Evolutionary conservation across 2,113 vertebrate species (phyloP), one percentile per base, ranked within the genome.

Genomic region (Triplophysa dalaica): DNA sequence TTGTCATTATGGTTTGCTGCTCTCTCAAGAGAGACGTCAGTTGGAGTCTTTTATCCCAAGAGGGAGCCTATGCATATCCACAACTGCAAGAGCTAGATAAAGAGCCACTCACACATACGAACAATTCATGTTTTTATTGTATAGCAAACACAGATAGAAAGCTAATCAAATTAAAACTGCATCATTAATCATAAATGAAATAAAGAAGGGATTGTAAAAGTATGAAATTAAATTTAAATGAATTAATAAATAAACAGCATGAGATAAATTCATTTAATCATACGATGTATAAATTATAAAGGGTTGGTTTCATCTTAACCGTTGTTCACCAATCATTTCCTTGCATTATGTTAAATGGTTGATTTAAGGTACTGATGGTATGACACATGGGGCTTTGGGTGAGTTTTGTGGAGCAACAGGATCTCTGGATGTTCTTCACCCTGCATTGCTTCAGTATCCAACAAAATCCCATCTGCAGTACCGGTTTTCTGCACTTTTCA

Each of bases 1-100:
- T 50, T 75, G 63, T 76, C 72, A 81, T 83, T 77, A 88, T 87
- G 88, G 88, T 84, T 88, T 88, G 85, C 83, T 85, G 50, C 82
- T 52, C 78, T 84, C 86, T 89, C 82, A 87, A 70, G 75, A 24
- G 45, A 70, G 82, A 80, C 78, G 50, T 79, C 68, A 77, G 60
- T 62, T 54, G 43, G 26, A n/a, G 58, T 54, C 43, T 72, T 63
- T 52, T 6, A 80, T 58, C 22, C 66, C 50, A 84, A 56, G 41
- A 38, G 69, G 78, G 79, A 85, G 79, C 75, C 16, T 7, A 56
- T 7, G 17, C 77, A 29, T 10, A 70, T 14, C 56, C 70, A 70
- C 58, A 70, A 62, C 56, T 48, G 62, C 50, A 74, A 75, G 41
- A 70, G 69, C 24, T 13, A 62, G 41, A 62, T 62, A 62, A 75